These are phyloP conservation scores for Drosophila subobscura DNA, from an alignment of 1,140 invertebrate genomes.

Conservation along the genomic window DNA sequence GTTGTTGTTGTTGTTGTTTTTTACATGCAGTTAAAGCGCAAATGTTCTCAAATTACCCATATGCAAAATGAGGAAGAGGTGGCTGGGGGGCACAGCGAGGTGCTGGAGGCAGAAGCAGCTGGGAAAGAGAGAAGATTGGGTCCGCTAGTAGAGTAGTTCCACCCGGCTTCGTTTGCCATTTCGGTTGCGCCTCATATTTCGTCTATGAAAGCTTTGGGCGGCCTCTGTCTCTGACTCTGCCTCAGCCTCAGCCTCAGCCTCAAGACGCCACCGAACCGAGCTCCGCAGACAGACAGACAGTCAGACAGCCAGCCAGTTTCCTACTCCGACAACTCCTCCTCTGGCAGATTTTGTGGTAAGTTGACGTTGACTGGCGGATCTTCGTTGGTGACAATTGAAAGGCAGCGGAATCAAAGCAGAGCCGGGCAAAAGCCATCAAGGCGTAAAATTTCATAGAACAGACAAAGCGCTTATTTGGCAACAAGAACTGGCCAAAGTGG, in stretches of 20 bases:
- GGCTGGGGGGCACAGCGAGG: constrained; percentile 10
- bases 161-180: constrained; percentile 65
- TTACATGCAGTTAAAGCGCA: constrained; percentile 77
- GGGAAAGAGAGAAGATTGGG: constrained; percentile 48
- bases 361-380: constrained; percentile 55
- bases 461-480: constrained; percentile 43
- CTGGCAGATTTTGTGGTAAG: constrained; percentile 61
- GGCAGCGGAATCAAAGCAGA: constrained; percentile 49
- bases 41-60: constrained; percentile 81
- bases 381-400: constrained; percentile 64
- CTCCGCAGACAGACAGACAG: background rate
- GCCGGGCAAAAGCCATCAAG: constrained; percentile 35
- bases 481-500: constrained; percentile 17
- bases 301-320: too few relatives aligned
- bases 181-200: constrained; percentile 79
- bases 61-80: constrained; percentile 49
- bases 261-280: constrained; percentile 57
- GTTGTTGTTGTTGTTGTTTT: constrained; percentile 41
- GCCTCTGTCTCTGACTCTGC: constrained; percentile 3
- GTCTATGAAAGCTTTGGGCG: constrained; percentile 63
- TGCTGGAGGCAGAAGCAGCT: constrained; percentile 6
- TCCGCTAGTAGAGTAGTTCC: constrained; percentile 42
- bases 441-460: constrained; percentile 57
- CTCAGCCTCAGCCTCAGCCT: constrained; percentile 17
- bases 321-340: constrained; percentile 1